Evolutionary conservation across 1,140 invertebrate species (phyloP).

Genomic region (Aricia agestis): DNA sequence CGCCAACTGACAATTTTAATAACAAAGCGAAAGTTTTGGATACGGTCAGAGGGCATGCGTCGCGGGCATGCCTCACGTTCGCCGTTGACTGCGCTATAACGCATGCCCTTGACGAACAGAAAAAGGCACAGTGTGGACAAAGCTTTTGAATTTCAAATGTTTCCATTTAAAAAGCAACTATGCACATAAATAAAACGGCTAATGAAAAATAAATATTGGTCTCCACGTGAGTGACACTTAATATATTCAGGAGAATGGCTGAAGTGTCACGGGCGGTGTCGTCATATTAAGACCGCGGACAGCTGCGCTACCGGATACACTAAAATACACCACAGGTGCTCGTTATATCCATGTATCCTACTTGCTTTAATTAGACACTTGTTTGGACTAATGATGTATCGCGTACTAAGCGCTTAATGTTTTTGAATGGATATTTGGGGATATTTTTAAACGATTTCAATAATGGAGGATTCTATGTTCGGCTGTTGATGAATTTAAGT

Average conservation of each 20-base stretch:
- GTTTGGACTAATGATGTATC: background rate
- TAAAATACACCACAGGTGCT: conserved; percentile 13
- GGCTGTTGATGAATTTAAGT: no score
- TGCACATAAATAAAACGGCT: background rate
- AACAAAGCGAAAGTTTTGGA: no score
- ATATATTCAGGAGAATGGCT: conserved; percentile 4
- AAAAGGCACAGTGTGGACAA: no score
- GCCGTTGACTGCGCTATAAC: no score
- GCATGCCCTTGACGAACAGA: no score
- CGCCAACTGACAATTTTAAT: no score
- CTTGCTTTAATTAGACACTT: conserved; percentile 11
- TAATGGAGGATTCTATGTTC: no score
- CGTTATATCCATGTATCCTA: background rate
- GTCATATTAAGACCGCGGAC: conserved; percentile 8
- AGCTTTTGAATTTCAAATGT: background rate
- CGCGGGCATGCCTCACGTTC: no score
- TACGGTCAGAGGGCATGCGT: no score
- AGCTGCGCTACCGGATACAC: conserved; percentile 5
- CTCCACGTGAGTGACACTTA: conserved; percentile 11
- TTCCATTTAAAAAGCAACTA: background rate
- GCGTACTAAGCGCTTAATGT: no score
- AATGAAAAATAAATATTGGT: conserved; percentile 13
- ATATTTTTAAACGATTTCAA: no score
- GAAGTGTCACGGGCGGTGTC: background rate
- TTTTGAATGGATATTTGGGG: no score